Evolutionary conservation across 2,113 vertebrate species (phyloP), one percentile per base, ranked within the genome.

Genomic region (Megatriorchis doriae): DNA sequence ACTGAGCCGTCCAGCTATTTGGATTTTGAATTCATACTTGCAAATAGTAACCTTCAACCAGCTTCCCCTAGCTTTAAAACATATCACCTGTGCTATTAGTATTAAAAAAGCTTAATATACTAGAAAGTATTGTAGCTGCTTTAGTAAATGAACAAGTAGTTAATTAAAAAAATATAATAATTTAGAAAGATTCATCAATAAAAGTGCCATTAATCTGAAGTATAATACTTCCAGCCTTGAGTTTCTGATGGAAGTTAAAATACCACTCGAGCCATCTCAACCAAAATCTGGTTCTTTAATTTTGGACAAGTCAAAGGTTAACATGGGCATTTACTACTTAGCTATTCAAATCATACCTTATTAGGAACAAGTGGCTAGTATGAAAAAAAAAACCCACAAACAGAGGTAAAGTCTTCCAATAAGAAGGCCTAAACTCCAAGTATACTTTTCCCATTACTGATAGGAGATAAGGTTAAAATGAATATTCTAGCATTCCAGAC

Each of bases 401-500:
- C n/a, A 63, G 73, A 59, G 10, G 17, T 43, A 59, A 83, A 75
- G 26, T 67, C 4, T 59, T 75, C 52, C 53, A 74, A 27, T 73
- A 47, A 80, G 25, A 90, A 71, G 61, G 34, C 59, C 45, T 93
- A 68, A 86, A 96, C 86, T 88, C 72, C 52, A 74, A 84, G 22
- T 84, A 19, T 58, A 53, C 21, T 56, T 59, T 62, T 91, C 20
- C 27, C 31, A 47, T 86, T 94, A 40, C 34, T 79, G 22, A 43
- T 40, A 52, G 53, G 20, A 77, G 36, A n/a, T 56, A 74, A 82
- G 45, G 36, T 80, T 88, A 75, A 90, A 92, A 72, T 82, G 26
- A 80, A 72, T 68, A 72, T 63, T 88, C 31, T 75, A 48, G 5
- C 48, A 77, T 90, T 89, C 32, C 18, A 66, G 62, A 40, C 45